Percentiles rank a stretch among this genome's conserved stretches.
These are phyloP conservation scores for Agrypnia vestita DNA, from an alignment of 1,140 invertebrate genomes.

Conservation along the genomic window DNA sequence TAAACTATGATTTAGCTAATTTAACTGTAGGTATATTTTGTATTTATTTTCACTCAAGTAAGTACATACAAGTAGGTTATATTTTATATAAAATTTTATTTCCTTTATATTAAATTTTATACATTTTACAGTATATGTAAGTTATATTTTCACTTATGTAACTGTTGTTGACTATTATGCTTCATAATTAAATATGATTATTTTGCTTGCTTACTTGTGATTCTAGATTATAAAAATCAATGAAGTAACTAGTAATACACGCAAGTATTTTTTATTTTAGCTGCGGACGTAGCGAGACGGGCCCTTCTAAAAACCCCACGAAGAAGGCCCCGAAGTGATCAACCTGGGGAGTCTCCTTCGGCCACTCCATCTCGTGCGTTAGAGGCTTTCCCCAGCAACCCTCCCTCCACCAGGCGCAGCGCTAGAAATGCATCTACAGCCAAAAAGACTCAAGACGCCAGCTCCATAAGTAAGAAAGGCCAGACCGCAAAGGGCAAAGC, in stretches of 20 bases:
- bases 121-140: no score
- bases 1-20: no score
- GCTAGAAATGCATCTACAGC: background rate
- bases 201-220: no score
- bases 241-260: background rate
- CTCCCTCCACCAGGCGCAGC: background rate
- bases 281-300: conserved; percentile 48
- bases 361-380: conserved; percentile 1
- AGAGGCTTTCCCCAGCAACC: background rate
- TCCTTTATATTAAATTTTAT: no score
- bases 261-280: conserved; percentile 35
- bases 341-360: background rate
- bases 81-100: no score
- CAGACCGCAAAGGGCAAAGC: background rate
- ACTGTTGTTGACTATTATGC: background rate
- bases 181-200: background rate
- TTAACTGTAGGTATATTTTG: no score
- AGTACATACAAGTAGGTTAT: no score
- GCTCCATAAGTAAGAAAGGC: background rate
- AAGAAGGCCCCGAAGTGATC: background rate
- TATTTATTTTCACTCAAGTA: no score
- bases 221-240: no score
- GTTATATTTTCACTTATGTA: background rate
- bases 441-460: conserved; percentile 18
- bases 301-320: conserved; percentile 51